These are phyloP conservation scores for Hozukius guyotensis DNA, from an alignment of 2,797 vertebrate species.

Conservation along the genomic window DNA sequence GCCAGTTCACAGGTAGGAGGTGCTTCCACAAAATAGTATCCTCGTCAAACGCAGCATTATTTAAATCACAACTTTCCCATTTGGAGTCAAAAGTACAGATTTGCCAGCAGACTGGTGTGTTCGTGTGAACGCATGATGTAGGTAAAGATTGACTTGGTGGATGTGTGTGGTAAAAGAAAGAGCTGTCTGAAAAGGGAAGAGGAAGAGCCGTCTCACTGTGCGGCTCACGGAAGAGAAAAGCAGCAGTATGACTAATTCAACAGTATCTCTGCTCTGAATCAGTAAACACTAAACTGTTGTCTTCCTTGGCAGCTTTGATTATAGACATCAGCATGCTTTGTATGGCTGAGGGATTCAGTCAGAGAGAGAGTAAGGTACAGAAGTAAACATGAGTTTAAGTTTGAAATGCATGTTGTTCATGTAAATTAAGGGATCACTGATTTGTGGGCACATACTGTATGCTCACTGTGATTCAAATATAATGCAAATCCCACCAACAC, in stretches of 20 bases:
- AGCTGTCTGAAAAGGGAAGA: conserved; percentile 5
- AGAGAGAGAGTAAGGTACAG: background rate
- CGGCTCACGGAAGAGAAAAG: background rate
- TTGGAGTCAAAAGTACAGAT: background rate
- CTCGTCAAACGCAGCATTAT: conserved; percentile 3
- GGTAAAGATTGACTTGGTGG: background rate
- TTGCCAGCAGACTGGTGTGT: background rate
- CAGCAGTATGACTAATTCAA: background rate
- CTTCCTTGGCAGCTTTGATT: background rate
- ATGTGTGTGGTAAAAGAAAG: conserved; percentile 8
- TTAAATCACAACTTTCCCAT: conserved; percentile 6
- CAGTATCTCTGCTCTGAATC: conserved; percentile 4
- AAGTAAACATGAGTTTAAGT: background rate
- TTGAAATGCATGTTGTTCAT: background rate
- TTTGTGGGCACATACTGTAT: background rate
- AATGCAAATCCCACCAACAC: background rate
- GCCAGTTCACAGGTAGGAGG: background rate
- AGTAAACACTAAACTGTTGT: background rate
- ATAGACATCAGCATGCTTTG: background rate
- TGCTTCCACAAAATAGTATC: background rate
- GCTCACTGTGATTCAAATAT: background rate
- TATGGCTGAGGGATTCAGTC: background rate
- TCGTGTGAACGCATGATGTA: conserved; percentile 7
- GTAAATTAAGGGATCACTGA: background rate
- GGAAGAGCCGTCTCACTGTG: conserved; percentile 12